These are phyloP conservation scores for Latrodectus elegans DNA, from an alignment of 2,888 invertebrate genomes.

Conservation along the genomic window DNA sequence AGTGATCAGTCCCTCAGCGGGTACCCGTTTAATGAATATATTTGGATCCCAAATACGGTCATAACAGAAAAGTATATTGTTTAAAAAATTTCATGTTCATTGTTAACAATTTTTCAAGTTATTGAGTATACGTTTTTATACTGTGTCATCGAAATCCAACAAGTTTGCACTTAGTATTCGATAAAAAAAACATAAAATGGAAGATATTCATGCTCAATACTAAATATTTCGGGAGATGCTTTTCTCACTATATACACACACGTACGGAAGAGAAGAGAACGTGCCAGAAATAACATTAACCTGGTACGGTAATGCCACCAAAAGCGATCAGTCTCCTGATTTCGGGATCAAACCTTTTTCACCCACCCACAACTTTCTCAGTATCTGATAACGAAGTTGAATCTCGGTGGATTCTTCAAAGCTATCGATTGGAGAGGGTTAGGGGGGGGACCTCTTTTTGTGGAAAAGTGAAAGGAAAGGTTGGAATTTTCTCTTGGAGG, in stretches of 20 bases:
- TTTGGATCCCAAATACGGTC: too few species aligned
- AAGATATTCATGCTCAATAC: too few species aligned
- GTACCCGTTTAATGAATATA: too few species aligned
- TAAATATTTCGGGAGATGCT: too few species aligned
- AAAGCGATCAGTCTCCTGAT: slow-evolving; percentile 1
- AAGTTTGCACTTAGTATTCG: too few species aligned
- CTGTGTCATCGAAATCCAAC: too few species aligned
- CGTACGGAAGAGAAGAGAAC: background rate
- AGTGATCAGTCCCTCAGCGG: too few species aligned
- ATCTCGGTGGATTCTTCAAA: background rate
- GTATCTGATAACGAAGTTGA: slow-evolving; percentile 1
- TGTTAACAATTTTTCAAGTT: too few species aligned
- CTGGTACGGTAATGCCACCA: background rate
- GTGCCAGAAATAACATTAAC: slow-evolving; percentile 1
- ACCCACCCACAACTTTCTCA: background rate
- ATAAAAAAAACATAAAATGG: too few species aligned
- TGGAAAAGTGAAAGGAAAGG: slow-evolving; percentile 22
- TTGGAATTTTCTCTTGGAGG: slow-evolving; percentile 15
- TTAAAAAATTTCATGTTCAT: too few species aligned
- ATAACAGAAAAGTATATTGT: too few species aligned
- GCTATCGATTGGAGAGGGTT: background rate
- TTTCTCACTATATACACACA: background rate
- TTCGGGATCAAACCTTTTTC: slow-evolving; percentile 4
- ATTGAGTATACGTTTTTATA: too few species aligned
- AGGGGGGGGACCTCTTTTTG: slow-evolving; percentile 1